phyloP scores from a whole-genome alignment of 92 coral and sea anemone species.

The Phymanthus crucifer region DNA sequence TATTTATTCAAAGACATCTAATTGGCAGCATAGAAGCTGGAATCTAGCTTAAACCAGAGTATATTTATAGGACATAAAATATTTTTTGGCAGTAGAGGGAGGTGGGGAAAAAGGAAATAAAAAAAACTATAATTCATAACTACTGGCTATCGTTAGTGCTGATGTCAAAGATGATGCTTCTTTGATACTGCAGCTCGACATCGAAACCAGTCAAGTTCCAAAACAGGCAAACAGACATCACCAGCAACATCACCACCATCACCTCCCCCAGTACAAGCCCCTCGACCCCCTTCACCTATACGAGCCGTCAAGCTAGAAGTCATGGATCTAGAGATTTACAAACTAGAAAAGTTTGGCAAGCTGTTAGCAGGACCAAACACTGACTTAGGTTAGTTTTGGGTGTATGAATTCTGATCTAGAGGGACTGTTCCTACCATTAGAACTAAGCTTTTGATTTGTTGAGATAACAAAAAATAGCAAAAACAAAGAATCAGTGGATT shows the following conservation, averaged over 20 bases:
- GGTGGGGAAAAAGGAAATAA: too few relatives aligned
- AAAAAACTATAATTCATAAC: background rate
- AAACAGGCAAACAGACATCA: slow-evolving; percentile 49
- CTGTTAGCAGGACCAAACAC: slow-evolving; percentile 96
- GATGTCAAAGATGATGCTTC: background rate
- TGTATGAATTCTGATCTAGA: background rate
- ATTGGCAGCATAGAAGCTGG: too few relatives aligned
- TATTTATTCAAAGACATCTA: too few relatives aligned
- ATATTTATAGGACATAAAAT: too few relatives aligned
- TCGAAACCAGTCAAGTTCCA: slow-evolving; percentile 64
- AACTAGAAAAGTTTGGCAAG: slow-evolving; percentile 97
- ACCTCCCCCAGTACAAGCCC: slow-evolving; percentile 52
- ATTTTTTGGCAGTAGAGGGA: too few relatives aligned
- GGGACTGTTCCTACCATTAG: too few relatives aligned
- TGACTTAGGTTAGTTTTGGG: slow-evolving; percentile 61
- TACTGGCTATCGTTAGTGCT: background rate
- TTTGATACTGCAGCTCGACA: slow-evolving; percentile 77
- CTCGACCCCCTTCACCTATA: slow-evolving; percentile 92
- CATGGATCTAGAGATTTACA: slow-evolving; percentile 91
- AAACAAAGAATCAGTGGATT: too few relatives aligned
- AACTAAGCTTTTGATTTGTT: too few relatives aligned
- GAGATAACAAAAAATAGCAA: too few relatives aligned
- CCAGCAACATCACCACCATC: slow-evolving; percentile 62
- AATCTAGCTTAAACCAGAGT: too few relatives aligned
- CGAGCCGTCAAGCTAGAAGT: slow-evolving; percentile 90